A percentile compares a stretch with the other conserved stretches of the same genome.
Conservation (phyloP, 2,888 invertebrate species). For the Panopea generosa region DNA sequence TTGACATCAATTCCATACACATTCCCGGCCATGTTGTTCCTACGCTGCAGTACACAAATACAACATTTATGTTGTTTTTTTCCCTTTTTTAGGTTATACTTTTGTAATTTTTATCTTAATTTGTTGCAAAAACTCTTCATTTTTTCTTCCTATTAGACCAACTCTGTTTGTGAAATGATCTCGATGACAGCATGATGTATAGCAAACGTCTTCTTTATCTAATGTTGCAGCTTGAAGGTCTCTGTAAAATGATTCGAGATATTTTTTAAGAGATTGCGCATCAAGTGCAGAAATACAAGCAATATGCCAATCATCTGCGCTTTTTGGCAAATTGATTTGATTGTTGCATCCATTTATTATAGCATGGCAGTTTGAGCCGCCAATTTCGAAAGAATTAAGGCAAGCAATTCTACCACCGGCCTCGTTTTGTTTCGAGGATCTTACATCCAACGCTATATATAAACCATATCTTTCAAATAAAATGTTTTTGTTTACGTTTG, state of each 20-base stretch:
- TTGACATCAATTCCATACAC: conserved; percentile 68
- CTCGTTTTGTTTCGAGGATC: conserved; percentile 43
- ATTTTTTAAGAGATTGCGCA: conserved; percentile 3
- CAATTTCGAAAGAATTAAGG: conserved; percentile 77
- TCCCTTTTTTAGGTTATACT: neutral
- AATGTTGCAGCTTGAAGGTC: neutral
- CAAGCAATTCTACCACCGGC: conserved; percentile 63
- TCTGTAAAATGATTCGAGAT: neutral
- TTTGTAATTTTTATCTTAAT: neutral
- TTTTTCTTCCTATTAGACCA: conserved; percentile 13
- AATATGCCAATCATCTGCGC: neutral
- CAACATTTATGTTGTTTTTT: conserved; percentile 22
- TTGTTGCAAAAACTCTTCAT: conserved; percentile 4
- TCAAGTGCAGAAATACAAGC: conserved; percentile 19
- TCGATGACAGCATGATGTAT: conserved; percentile 38
- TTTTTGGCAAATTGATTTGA: neutral
- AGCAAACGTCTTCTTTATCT: conserved; percentile 8
- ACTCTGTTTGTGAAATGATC: conserved; percentile 40
- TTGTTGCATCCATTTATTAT: conserved; percentile 52
- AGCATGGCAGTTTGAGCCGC: conserved; percentile 77
- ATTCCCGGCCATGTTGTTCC: conserved; percentile 77
- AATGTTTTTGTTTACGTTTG: conserved; percentile 66
- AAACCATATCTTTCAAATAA: conserved; percentile 53
- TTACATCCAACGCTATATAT: conserved; percentile 2
- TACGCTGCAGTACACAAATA: conserved; percentile 77